Evolutionary conservation across 2,888 invertebrate species (phyloP).

Genomic region (Cephonodes hylas): DNA sequence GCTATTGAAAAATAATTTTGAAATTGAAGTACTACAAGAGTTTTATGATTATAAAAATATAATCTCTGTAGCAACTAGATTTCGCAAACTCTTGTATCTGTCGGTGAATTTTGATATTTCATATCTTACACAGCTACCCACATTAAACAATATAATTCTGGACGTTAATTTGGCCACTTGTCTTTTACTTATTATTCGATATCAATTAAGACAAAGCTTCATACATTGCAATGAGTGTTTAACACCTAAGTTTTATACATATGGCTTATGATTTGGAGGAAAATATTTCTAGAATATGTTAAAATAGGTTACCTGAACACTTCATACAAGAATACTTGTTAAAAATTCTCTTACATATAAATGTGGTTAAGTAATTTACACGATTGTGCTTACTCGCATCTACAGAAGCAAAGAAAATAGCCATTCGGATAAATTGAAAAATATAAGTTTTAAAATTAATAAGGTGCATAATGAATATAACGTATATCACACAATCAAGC

Average conservation of each 20-base stretch:
- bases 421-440: slow-evolving; percentile 15
- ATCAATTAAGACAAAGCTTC: slow-evolving; percentile 49
- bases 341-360: slow-evolving; percentile 17
- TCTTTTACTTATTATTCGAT: slow-evolving; percentile 57
- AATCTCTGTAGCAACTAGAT: slow-evolving; percentile 9
- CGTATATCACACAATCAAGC: slow-evolving; percentile 52
- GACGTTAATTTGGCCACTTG: slow-evolving; percentile 80
- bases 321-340: slow-evolving; percentile 23
- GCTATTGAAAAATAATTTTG: background rate
- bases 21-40: background rate
- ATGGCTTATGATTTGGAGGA: background rate
- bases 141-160: slow-evolving; percentile 40
- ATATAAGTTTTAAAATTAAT: background rate
- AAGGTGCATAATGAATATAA: slow-evolving; percentile 35
- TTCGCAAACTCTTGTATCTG: slow-evolving; percentile 19
- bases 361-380: background rate
- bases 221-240: slow-evolving; percentile 40
- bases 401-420: background rate
- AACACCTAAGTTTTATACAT: slow-evolving; percentile 26
- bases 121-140: slow-evolving; percentile 30
- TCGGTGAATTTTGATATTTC: slow-evolving; percentile 23
- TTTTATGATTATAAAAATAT: slow-evolving; percentile 5
- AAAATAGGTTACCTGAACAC: slow-evolving; percentile 24
- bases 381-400: background rate
- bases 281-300: background rate